phyloP scores from a whole-genome alignment of 2,888 invertebrate genomes.

The Nasonia oneida region DNA sequence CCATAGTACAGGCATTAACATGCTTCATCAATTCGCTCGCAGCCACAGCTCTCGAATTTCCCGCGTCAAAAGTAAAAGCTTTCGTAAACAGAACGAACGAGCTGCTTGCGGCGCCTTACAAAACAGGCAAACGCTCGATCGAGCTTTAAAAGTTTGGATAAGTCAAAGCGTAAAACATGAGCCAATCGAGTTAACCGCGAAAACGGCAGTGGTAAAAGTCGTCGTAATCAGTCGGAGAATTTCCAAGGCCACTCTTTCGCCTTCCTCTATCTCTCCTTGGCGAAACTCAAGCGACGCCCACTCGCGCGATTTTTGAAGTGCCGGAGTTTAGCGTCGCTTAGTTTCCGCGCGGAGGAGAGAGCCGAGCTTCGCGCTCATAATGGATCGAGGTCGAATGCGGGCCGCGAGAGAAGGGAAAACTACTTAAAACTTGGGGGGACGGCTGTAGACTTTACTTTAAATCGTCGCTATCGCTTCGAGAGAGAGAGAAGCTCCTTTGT shows the following conservation, averaged over 20 bases:
- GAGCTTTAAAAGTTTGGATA: neutral
- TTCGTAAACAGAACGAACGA: neutral
- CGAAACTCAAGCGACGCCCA: neutral
- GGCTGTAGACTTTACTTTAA: conserved; percentile 13
- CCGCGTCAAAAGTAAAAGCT: too few species aligned
- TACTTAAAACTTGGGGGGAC: conserved; percentile 45
- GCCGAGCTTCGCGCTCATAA: neutral
- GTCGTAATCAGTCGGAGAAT: neutral
- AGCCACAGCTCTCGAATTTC: neutral
- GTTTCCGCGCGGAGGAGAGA: neutral
- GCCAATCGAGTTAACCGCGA: neutral
- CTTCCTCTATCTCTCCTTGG: neutral
- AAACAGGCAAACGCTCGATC: neutral
- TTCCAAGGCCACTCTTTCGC: neutral
- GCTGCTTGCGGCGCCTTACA: neutral
- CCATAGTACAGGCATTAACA: neutral
- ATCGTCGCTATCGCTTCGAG: conserved; percentile 16
- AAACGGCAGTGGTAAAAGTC: conserved; percentile 8
- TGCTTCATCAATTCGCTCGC: neutral
- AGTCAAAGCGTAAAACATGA: neutral
- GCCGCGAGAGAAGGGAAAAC: conserved; percentile 26
- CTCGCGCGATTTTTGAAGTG: conserved; percentile 37
- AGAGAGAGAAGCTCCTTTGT: neutral
- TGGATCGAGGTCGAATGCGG: conserved; percentile 19
- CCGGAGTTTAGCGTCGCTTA: conserved; percentile 38